Percentiles rank a stretch among this genome's conserved stretches.
Evolutionary conservation across 64 coral and sea anemone genomes (phyloP).

Genomic region (Orbicella faveolata): DNA sequence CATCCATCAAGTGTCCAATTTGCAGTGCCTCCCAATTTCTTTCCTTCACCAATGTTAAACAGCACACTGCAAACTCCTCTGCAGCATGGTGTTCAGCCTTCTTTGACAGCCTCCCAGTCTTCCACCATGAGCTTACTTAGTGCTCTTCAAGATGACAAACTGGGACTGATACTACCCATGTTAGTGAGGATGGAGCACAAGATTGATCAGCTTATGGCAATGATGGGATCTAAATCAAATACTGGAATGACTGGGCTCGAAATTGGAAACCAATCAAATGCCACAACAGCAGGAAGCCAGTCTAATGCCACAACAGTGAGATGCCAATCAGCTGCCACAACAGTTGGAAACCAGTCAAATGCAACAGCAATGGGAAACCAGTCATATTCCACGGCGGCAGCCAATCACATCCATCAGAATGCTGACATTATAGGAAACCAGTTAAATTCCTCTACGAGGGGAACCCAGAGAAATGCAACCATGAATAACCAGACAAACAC

Average conservation of each 20-base stretch:
- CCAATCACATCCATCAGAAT: background rate
- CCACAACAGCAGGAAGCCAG: background rate
- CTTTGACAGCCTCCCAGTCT: background rate
- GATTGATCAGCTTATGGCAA: conserved; percentile 27
- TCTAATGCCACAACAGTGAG: background rate
- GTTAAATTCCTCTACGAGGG: too few species aligned
- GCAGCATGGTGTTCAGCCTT: background rate
- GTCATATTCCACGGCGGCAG: background rate
- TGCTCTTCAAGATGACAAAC: conserved; percentile 32
- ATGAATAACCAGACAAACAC: too few species aligned
- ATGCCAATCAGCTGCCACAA: background rate
- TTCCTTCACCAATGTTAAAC: conserved; percentile 6
- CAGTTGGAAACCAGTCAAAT: background rate
- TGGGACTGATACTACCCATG: too few species aligned
- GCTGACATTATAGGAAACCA: too few species aligned
- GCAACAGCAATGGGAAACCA: background rate
- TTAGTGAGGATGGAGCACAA: conserved; percentile 26
- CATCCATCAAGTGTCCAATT: background rate
- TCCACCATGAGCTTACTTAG: conserved; percentile 15
- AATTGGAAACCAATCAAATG: background rate
- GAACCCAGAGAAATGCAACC: too few species aligned
- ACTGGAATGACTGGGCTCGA: background rate
- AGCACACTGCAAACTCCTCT: too few species aligned
- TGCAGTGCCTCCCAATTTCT: background rate
- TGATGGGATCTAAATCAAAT: background rate